Percentiles rank a stretch among this genome's conserved stretches.
These are phyloP conservation scores for Parasteatoda tepidariorum DNA, from an alignment of 1,140 invertebrate species.

Conservation along the genomic window DNA sequence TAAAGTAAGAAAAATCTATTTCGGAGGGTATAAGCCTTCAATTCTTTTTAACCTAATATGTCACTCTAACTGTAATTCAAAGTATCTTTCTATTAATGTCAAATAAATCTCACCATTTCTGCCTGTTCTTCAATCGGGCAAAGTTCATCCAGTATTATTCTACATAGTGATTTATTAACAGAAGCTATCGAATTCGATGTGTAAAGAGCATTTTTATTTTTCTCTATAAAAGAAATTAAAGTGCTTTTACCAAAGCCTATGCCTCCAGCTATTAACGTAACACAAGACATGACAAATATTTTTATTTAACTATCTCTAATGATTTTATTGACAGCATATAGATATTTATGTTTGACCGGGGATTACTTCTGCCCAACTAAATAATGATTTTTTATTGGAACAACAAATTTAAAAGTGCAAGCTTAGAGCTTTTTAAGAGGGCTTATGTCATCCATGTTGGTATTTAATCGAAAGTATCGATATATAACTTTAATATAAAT, in stretches of 20 bases:
- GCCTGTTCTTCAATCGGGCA: slow-evolving; percentile 32
- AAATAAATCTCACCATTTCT: slow-evolving; percentile 14
- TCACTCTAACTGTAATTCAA: background rate
- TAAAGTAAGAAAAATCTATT: too few species aligned
- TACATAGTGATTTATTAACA: background rate
- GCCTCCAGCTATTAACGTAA: slow-evolving; percentile 26
- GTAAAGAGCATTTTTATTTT: slow-evolving; percentile 1
- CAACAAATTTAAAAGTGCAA: too few species aligned
- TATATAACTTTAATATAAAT: too few species aligned
- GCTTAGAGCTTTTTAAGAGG: too few species aligned
- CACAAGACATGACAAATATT: slow-evolving; percentile 27
- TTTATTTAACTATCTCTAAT: too few species aligned
- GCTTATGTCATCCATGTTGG: too few species aligned
- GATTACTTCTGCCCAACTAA: too few species aligned
- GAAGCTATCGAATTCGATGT: background rate
- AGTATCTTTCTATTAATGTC: background rate
- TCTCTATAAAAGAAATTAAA: slow-evolving; percentile 1
- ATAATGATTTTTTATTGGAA: too few species aligned
- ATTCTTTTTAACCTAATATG: background rate
- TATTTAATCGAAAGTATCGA: too few species aligned
- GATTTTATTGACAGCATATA: too few species aligned
- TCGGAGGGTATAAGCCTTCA: background rate
- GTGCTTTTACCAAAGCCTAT: slow-evolving; percentile 40
- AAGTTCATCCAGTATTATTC: slow-evolving; percentile 28
- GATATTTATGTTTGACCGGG: too few species aligned